phyloP scores from a whole-genome alignment of 2,888 invertebrate genomes.

The Hypselothyrea guttata region DNA sequence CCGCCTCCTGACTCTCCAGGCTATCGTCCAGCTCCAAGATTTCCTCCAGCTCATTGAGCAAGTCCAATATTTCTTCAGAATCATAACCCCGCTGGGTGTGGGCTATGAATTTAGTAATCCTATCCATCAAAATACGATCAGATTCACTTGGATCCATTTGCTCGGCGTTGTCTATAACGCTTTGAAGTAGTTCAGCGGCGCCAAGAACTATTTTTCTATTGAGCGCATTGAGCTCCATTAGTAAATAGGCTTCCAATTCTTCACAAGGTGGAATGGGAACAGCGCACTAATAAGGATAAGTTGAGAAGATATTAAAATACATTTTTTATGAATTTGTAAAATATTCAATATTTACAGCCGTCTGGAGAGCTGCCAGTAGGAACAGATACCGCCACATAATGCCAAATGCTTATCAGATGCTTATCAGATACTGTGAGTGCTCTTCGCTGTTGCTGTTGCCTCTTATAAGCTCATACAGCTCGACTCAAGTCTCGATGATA shows the following conservation, averaged over 20 bases:
- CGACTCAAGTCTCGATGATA: not conserved
- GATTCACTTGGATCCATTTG: conserved; percentile 6
- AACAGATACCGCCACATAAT: conserved; percentile 39
- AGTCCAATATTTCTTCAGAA: conserved; percentile 14
- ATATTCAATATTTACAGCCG: conserved; percentile 29
- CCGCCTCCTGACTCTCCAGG: conserved; percentile 4
- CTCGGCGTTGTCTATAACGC: conserved; percentile 36
- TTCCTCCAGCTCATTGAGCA: conserved; percentile 24
- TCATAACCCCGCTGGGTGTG: conserved; percentile 10
- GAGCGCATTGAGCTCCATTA: conserved; percentile 27
- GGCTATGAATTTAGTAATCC: conserved; percentile 17
- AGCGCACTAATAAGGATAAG: conserved; percentile 8
- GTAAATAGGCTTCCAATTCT: conserved; percentile 30
- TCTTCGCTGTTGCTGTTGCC: not conserved
- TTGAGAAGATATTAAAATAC: not conserved
- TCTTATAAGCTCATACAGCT: conserved; percentile 31
- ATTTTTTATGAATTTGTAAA: not conserved
- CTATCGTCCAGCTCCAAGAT: conserved; percentile 17
- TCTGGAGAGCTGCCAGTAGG: conserved; percentile 21
- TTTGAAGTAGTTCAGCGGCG: conserved; percentile 29
- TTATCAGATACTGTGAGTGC: conserved; percentile 5
- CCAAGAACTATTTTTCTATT: conserved; percentile 17
- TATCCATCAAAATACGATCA: conserved; percentile 6
- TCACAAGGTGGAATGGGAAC: conserved; percentile 31
- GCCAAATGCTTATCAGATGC: conserved; percentile 4